Conservation (phyloP, 2,888 invertebrate species). For the Steinernema hermaphroditum region DNA sequence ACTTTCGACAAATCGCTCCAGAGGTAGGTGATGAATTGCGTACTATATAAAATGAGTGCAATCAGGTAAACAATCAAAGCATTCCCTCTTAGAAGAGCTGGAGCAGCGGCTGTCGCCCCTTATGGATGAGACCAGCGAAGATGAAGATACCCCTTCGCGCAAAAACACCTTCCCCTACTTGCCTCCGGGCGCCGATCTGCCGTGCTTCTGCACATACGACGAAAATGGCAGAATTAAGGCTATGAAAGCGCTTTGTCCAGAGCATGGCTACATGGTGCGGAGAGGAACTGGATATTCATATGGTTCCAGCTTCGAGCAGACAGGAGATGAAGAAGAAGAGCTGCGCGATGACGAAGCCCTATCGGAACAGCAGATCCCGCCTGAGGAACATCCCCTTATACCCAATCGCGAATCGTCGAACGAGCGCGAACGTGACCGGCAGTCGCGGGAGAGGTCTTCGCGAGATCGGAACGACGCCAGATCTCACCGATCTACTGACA, state of each 20-base stretch:
- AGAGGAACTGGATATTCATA: slow-evolving; percentile 38
- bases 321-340: slow-evolving; percentile 41
- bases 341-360: too few species aligned
- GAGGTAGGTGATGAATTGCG: neutral
- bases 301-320: slow-evolving; percentile 49
- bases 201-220: slow-evolving; percentile 63
- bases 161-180: slow-evolving; percentile 47
- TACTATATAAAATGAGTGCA: neutral
- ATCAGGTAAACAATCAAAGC: slow-evolving; percentile 27
- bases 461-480: neutral
- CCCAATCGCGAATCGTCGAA: neutral
- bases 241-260: slow-evolving; percentile 61
- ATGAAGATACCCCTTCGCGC: slow-evolving; percentile 20
- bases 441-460: neutral
- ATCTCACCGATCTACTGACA: slow-evolving; percentile 6
- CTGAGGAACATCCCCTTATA: neutral
- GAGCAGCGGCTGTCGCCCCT: slow-evolving; percentile 17
- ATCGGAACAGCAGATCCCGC: too few species aligned
- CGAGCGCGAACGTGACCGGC: neutral
- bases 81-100: slow-evolving; percentile 31
- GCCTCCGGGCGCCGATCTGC: slow-evolving; percentile 63
- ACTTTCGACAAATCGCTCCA: slow-evolving; percentile 37
- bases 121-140: slow-evolving; percentile 24
- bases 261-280: slow-evolving; percentile 62
- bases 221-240: slow-evolving; percentile 47